These are phyloP conservation scores for Acomys russatus DNA, from an alignment of 2,797 vertebrate genomes.

Conservation along the genomic window DNA sequence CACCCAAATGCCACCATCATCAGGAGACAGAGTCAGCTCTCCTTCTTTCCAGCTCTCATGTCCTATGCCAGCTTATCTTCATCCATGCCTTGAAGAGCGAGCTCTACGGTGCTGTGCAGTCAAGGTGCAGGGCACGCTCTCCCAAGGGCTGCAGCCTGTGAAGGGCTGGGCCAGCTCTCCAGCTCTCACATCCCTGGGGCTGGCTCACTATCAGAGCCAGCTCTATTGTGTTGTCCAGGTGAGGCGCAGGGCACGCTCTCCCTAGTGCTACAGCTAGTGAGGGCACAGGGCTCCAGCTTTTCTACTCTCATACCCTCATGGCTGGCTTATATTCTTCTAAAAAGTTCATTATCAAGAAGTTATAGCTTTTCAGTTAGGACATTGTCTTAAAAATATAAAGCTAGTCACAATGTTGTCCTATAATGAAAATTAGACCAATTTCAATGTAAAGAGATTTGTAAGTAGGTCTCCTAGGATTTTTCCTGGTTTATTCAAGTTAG, in stretches of 20 bases:
- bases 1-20: too few species aligned
- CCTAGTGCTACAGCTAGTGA: not conserved
- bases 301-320: not conserved
- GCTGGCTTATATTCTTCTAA: constrained; percentile 76
- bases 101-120: not conserved
- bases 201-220: not conserved
- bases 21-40: not conserved
- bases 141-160: not conserved
- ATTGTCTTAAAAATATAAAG: constrained; percentile 77
- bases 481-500: constrained; percentile 80
- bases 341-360: constrained; percentile 77
- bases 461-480: constrained; percentile 77
- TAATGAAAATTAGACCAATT: constrained; percentile 82
- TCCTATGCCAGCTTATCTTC: not conserved
- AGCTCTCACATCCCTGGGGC: not conserved
- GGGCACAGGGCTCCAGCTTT: not conserved
- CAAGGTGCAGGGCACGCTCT: not conserved
- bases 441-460: constrained; percentile 84
- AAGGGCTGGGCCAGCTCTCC: not conserved
- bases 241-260: not conserved
- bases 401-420: constrained; percentile 63
- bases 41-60: not conserved
- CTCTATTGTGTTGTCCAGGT: not conserved
- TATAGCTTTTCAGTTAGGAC: constrained; percentile 62
- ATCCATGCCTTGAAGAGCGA: not conserved